These are phyloP conservation scores for Globodera ellingtonae DNA, from an alignment of 1,140 invertebrate genomes.

Conservation along the genomic window DNA sequence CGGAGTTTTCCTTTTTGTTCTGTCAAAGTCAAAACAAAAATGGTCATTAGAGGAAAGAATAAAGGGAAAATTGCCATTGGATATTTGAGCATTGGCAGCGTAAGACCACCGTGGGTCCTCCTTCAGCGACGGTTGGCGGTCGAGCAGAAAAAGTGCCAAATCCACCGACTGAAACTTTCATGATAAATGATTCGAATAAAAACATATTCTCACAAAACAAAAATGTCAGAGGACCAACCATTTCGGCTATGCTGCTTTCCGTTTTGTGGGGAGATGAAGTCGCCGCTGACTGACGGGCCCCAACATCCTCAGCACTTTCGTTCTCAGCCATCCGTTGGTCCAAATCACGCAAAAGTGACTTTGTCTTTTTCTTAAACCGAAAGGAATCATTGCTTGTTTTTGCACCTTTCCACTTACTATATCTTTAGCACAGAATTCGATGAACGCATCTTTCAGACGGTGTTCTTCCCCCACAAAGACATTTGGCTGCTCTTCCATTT, in stretches of 20 bases:
- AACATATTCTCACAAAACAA: no score
- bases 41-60: not conserved
- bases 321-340: not conserved
- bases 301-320: not conserved
- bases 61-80: constrained; percentile 8
- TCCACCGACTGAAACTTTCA: constrained; percentile 10
- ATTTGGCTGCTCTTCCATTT: constrained; percentile 14
- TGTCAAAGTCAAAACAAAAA: not conserved
- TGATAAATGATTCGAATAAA: not conserved
- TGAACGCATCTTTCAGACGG: constrained; percentile 25
- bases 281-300: not conserved
- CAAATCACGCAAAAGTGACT: constrained; percentile 20
- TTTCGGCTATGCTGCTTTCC: constrained; percentile 2
- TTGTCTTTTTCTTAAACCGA: constrained; percentile 20
- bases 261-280: not conserved
- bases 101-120: constrained; percentile 24
- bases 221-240: not conserved
- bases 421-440: constrained; percentile 27
- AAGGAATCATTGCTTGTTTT: not conserved
- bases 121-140: constrained; percentile 15
- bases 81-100: not conserved
- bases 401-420: not conserved
- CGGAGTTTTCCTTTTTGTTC: constrained; percentile 16
- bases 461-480: constrained; percentile 4
- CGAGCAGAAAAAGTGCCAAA: constrained; percentile 22